Percentiles rank a stretch among this genome's conserved stretches.
phyloP scores from a whole-genome alignment of 1,140 invertebrate genomes.

The Drosophila baimaii region DNA sequence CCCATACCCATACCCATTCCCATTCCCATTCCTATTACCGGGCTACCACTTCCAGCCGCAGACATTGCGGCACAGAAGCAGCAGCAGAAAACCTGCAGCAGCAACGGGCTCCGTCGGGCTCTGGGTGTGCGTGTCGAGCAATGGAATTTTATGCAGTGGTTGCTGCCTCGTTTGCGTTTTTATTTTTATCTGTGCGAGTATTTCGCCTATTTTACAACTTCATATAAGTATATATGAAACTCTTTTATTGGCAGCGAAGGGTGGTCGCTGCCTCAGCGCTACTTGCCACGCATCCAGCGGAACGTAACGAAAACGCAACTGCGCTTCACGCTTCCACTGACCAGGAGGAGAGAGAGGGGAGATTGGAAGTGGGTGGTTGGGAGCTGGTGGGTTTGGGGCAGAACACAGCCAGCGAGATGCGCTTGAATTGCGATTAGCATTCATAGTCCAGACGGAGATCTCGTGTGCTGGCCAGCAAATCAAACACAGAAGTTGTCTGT shows the following conservation, averaged over 20 bases:
- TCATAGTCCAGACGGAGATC: conserved; percentile 36
- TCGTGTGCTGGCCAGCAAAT: conserved; percentile 55
- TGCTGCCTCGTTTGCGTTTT: conserved; percentile 70
- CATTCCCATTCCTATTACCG: conserved; percentile 19
- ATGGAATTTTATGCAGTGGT: conserved; percentile 77
- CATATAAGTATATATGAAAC: conserved; percentile 67
- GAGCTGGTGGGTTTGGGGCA: neutral
- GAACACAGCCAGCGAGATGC: conserved; percentile 28
- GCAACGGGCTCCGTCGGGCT: neutral
- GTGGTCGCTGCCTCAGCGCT: conserved; percentile 42
- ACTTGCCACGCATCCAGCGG: conserved; percentile 66
- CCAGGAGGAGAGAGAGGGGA: conserved; percentile 10
- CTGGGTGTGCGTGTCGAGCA: conserved; percentile 67
- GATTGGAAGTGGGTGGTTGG: conserved; percentile 6
- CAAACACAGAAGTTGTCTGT: conserved; percentile 38
- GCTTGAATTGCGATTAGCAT: conserved; percentile 54
- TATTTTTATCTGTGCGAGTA: conserved; percentile 54
- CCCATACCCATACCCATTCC: conserved; percentile 26
- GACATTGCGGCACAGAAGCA: conserved; percentile 75
- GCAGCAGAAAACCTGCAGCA: conserved; percentile 40
- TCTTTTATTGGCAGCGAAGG: conserved; percentile 67
- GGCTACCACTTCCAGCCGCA: conserved; percentile 38
- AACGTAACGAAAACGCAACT: conserved; percentile 82
- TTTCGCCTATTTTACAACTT: conserved; percentile 71
- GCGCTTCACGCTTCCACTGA: conserved; percentile 75